These are phyloP conservation scores for Pyrrhia umbra DNA, from an alignment of 2,888 invertebrate species.

Conservation along the genomic window DNA sequence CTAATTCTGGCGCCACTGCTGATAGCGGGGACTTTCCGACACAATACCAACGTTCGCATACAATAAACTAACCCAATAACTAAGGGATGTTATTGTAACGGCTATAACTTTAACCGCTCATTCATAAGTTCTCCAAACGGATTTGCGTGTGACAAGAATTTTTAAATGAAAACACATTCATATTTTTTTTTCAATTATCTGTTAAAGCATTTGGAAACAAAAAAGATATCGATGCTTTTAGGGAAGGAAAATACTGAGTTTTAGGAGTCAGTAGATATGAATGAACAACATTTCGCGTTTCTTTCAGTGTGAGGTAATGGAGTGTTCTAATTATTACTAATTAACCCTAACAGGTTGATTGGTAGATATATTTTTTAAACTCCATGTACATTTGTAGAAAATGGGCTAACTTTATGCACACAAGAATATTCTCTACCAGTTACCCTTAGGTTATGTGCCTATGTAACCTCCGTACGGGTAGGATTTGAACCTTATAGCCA, in stretches of 20 bases:
- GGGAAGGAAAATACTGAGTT: conserved; percentile 11
- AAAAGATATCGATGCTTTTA: conserved; percentile 9
- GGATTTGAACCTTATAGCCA: too few species aligned
- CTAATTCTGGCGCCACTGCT: conserved; percentile 71
- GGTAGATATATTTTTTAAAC: too few species aligned
- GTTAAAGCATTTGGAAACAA: conserved; percentile 34
- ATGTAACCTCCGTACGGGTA: too few species aligned
- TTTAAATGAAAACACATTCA: conserved; percentile 69
- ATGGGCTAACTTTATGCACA: too few species aligned
- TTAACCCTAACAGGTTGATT: too few species aligned
- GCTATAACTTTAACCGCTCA: conserved; percentile 65
- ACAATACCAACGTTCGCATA: conserved; percentile 69
- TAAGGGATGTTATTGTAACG: conserved; percentile 66
- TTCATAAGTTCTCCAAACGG: conserved; percentile 73
- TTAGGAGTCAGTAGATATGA: conserved; percentile 27
- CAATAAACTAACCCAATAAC: conserved; percentile 78
- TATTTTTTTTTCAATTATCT: conserved; percentile 50
- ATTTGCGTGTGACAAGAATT: conserved; percentile 68
- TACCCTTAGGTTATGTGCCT: too few species aligned
- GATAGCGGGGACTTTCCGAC: conserved; percentile 64
- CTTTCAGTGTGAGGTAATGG: too few species aligned
- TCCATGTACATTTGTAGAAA: too few species aligned
- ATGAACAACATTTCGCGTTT: too few species aligned
- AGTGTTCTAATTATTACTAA: too few species aligned
- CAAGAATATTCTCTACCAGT: too few species aligned